These are phyloP conservation scores for Atlantisia rogersi DNA, from an alignment of 2,113 vertebrate species.

Conservation along the genomic window DNA sequence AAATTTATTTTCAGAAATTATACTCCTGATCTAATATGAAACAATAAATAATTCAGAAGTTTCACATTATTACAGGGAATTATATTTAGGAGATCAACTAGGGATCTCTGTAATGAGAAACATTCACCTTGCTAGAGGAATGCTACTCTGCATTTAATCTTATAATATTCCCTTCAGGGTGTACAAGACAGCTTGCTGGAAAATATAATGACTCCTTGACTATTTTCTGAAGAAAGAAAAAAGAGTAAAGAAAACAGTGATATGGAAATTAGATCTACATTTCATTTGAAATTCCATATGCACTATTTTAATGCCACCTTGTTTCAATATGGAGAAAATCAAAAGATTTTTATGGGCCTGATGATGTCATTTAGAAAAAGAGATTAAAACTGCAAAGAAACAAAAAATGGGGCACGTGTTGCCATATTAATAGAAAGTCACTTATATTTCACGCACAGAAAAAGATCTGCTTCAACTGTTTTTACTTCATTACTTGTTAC, in stretches of 20 bases:
- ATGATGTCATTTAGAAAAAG: not conserved
- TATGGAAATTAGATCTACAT: slow-evolving; percentile 68
- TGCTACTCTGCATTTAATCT: slow-evolving; percentile 77
- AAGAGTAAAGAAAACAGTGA: slow-evolving; percentile 67
- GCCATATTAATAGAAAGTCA: not conserved
- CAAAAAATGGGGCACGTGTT: not conserved
- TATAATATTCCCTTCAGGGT: slow-evolving; percentile 79
- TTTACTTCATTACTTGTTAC: slow-evolving; percentile 18
- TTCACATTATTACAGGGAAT: slow-evolving; percentile 78
- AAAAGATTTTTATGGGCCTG: slow-evolving; percentile 49
- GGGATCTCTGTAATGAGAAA: slow-evolving; percentile 77
- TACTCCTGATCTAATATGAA: slow-evolving; percentile 78
- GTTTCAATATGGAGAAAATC: slow-evolving; percentile 67
- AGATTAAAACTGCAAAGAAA: slow-evolving; percentile 34
- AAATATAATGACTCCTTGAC: slow-evolving; percentile 71
- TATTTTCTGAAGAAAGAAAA: slow-evolving; percentile 62
- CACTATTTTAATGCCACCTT: slow-evolving; percentile 41
- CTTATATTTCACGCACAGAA: not conserved
- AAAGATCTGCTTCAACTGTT: not conserved
- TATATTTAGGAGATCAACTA: slow-evolving; percentile 78
- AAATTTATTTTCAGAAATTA: slow-evolving; percentile 80
- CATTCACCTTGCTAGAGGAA: slow-evolving; percentile 78
- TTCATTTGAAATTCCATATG: slow-evolving; percentile 65
- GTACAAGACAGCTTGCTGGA: slow-evolving; percentile 74
- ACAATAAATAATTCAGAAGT: slow-evolving; percentile 82